Conservation (phyloP, 2,113 vertebrate genomes). For the Lophotis ruficrista region DNA sequence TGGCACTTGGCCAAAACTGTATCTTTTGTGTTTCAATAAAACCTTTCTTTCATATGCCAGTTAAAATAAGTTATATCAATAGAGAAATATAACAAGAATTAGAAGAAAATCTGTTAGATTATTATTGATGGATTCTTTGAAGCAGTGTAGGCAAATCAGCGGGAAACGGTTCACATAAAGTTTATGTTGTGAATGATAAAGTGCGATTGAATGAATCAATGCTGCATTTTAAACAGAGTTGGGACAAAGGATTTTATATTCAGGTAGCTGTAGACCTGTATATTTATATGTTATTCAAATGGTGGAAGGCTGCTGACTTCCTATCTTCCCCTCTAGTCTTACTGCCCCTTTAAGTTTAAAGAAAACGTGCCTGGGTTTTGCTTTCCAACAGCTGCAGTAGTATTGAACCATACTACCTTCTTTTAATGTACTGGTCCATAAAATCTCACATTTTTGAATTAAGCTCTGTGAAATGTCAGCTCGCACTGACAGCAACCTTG, state of each 20-base stretch:
- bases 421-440: neutral
- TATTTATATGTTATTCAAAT: neutral
- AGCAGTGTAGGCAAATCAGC: neutral
- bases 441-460: neutral
- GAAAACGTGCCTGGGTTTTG: neutral
- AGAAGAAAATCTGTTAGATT: neutral
- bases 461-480: neutral
- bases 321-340: neutral
- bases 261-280: neutral
- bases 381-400: neutral
- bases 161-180: neutral
- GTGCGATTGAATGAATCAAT: neutral
- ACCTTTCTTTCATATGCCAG: neutral
- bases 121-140: conserved; percentile 12
- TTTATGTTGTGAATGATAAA: neutral
- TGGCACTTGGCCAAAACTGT: neutral
- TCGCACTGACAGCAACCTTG: neutral
- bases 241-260: neutral
- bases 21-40: neutral
- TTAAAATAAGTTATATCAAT: neutral
- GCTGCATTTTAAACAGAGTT: neutral
- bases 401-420: neutral
- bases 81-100: neutral
- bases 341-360: neutral
- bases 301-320: neutral